Evolutionary conservation across 1,140 invertebrate species (phyloP).

Genomic region (Lordiphosa stackelbergi): DNA sequence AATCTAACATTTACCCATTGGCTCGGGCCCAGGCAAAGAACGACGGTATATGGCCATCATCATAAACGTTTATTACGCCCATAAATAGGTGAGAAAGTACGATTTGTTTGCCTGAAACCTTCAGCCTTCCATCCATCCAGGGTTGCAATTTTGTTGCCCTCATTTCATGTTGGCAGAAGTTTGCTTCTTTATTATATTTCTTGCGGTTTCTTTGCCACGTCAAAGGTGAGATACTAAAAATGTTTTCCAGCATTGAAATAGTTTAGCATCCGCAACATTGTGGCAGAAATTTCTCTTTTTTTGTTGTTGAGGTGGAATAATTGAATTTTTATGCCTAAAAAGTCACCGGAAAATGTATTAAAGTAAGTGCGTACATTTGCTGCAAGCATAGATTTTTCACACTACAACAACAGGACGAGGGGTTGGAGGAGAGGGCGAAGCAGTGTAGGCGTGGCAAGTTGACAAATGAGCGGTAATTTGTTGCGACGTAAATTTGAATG

Average conservation of each 20-base stretch:
- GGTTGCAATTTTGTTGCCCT: slow-evolving; percentile 63
- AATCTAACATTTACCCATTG: slow-evolving; percentile 21
- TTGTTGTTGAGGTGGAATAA: background rate
- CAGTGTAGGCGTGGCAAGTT: slow-evolving; percentile 45
- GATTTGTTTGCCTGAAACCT: slow-evolving; percentile 49
- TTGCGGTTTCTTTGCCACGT: slow-evolving; percentile 20
- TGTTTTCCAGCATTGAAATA: slow-evolving; percentile 10
- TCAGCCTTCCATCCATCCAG: slow-evolving; percentile 22
- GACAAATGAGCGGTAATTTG: slow-evolving; percentile 76
- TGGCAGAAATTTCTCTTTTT: background rate
- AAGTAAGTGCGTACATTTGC: slow-evolving; percentile 52
- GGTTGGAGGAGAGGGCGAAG: background rate
- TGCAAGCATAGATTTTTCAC: slow-evolving; percentile 67
- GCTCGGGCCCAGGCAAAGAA: background rate
- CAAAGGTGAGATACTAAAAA: slow-evolving; percentile 10
- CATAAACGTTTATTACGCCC: slow-evolving; percentile 69
- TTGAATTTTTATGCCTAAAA: slow-evolving; percentile 5
- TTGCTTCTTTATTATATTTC: slow-evolving; percentile 55
- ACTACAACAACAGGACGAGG: slow-evolving; percentile 41
- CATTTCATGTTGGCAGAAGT: slow-evolving; percentile 17
- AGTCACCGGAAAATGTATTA: slow-evolving; percentile 28
- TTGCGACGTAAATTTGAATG: slow-evolving; percentile 77
- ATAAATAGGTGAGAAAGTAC: slow-evolving; percentile 73
- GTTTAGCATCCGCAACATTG: slow-evolving; percentile 4
- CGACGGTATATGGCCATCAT: slow-evolving; percentile 36